Base-by-base conservation (phyloP, 2,113 vertebrate species). In the Ceyx cyanopectus region DNA sequence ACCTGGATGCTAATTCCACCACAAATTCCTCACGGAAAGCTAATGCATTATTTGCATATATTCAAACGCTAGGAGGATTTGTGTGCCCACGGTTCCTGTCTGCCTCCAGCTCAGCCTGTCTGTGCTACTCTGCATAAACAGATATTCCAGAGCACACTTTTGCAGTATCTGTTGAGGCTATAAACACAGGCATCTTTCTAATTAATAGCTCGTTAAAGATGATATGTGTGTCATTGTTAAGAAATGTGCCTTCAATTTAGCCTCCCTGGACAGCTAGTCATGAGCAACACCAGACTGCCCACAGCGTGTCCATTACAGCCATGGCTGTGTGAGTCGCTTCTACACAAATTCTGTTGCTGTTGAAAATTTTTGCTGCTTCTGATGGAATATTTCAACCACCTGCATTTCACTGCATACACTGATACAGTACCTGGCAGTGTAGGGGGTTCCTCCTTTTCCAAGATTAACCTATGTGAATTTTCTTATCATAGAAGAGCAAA, bases 1-100 rank as follows among this genome's bases (percentile, higher is more conserved):
- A 94, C 91, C 70, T 90, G 91, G 88, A 93, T 95, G 58, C 40
- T 90, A 85, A 95, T 87, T 89, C 73, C 27, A 37, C 18, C 54
- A 85, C 78, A 34, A 56, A 95, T 51, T 92, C 81, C 81, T 93
- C 16, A 3, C 3, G 29, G 62, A 94, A 90, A 9, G 7, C 56
- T 87, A 74, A 91, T 88, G 53, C 30, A 68, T 88, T 88, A 81
- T 94, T 93, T 92, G 89, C 54, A 93, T 80, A 53, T 56, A 89
- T 80, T 74, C 63, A 81, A 72, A 41, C 4, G 3, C 30, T 85
- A 48, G 7, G 14, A 23, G 40, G 68, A 73, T 79, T 82, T 93
- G 32, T 85, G 70, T 41, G 63, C 79, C 50, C 0, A 2, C 2
- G 0, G 11, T 34, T 92, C 78, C 72, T 9, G 6, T 66, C 78